Percentiles rank a stretch among this genome's conserved stretches.
Conservation (phyloP, 2,113 vertebrate genomes). For the Anguilla rostrata region DNA sequence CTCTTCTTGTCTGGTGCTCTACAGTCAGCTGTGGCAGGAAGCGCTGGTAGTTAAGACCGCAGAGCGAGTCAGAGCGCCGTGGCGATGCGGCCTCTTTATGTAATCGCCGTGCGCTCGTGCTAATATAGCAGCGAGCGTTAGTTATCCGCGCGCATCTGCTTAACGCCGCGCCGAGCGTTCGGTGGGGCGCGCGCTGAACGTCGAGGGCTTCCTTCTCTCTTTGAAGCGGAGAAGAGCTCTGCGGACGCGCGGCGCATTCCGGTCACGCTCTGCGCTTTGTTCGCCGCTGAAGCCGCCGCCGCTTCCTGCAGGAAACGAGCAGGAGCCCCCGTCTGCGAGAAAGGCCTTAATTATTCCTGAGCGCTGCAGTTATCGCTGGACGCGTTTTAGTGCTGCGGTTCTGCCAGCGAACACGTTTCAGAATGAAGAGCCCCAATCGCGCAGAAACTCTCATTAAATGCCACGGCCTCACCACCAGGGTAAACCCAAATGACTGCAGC, state of each 20-base stretch:
- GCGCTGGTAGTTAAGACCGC: no score
- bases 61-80: neutral
- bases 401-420: neutral
- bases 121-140: neutral
- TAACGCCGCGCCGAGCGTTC: neutral
- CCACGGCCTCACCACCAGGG: neutral
- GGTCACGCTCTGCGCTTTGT: neutral
- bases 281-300: neutral
- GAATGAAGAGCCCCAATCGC: neutral
- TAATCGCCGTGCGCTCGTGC: neutral
- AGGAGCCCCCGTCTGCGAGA: neutral
- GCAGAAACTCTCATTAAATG: neutral
- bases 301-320: neutral
- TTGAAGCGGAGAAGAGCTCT: neutral
- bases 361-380: neutral
- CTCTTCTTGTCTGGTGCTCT: no score
- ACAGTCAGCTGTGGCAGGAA: no score
- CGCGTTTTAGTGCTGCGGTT: neutral
- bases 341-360: neutral
- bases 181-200: neutral
- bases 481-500: neutral
- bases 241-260: neutral
- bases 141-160: neutral
- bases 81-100: neutral
- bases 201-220: neutral